phyloP scores from a whole-genome alignment of 2,113 vertebrate species.

The Charina bottae region DNA sequence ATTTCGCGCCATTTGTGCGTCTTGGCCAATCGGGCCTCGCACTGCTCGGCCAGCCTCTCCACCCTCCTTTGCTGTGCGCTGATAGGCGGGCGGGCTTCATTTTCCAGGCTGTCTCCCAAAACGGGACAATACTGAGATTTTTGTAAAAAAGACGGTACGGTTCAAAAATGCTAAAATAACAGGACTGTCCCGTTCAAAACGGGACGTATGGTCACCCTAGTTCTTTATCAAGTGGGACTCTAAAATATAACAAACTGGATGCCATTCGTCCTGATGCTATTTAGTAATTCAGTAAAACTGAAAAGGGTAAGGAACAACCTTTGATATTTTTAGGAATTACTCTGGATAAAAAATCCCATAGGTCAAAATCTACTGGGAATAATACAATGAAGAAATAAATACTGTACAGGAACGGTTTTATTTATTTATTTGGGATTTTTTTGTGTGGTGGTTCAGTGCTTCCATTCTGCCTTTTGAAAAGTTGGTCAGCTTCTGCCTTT shows the following conservation, averaged over 20 bases:
- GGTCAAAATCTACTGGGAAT: background rate
- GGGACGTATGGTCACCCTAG: too few relatives aligned
- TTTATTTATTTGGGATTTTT: background rate
- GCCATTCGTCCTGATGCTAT: background rate
- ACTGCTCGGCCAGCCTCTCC: too few relatives aligned
- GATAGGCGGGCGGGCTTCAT: too few relatives aligned
- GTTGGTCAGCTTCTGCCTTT: background rate
- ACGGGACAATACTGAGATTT: too few relatives aligned
- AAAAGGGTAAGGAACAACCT: background rate
- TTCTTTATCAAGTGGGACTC: background rate
- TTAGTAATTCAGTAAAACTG: background rate
- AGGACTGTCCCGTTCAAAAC: too few relatives aligned
- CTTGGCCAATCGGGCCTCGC: too few relatives aligned
- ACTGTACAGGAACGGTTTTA: background rate
- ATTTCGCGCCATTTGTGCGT: too few relatives aligned
- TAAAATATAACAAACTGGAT: background rate
- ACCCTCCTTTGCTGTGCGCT: too few relatives aligned
- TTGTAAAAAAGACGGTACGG: too few relatives aligned
- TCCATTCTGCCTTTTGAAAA: background rate
- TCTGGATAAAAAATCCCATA: background rate
- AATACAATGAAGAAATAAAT: background rate
- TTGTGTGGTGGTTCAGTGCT: background rate
- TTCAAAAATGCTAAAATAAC: too few relatives aligned
- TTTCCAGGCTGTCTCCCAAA: too few relatives aligned
- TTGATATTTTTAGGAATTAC: background rate